Conservation (phyloP, 2,888 invertebrate species). For the Parapristionchus giblindavisi region DNA sequence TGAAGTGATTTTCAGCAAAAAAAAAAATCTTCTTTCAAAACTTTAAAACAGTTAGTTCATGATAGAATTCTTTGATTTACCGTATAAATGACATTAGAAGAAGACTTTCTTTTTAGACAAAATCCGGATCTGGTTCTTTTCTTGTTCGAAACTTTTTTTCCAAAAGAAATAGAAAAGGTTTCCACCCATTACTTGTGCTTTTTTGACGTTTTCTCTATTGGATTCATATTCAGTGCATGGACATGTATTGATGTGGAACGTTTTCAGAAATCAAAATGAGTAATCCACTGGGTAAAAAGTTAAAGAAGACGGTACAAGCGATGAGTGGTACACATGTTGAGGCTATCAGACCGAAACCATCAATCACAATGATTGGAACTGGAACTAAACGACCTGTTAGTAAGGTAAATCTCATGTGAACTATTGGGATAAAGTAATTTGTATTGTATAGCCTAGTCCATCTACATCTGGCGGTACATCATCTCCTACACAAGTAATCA, state of each 20-base stretch:
- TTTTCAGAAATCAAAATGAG: conserved; percentile 13
- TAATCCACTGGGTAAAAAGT: conserved; percentile 14
- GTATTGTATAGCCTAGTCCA: neutral
- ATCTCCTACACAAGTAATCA: neutral
- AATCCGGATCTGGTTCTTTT: no score
- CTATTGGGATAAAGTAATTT: neutral
- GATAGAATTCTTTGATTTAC: no score
- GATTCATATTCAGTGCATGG: neutral
- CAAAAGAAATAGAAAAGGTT: neutral
- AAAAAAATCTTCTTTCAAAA: no score
- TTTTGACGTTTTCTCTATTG: neutral
- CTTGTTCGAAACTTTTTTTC: neutral
- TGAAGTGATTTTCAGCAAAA: no score
- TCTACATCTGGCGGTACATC: neutral
- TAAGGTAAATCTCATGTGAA: neutral
- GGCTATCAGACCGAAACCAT: conserved; percentile 24
- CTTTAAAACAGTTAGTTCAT: no score
- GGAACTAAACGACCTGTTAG: conserved; percentile 3
- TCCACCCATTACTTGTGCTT: neutral
- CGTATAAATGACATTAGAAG: no score
- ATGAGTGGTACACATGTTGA: conserved; percentile 11
- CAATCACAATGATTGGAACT: conserved; percentile 14
- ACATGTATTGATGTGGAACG: no score
- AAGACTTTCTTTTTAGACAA: no score
- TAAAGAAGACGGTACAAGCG: conserved; percentile 14